These are phyloP conservation scores for Neodiprion lecontei DNA, from an alignment of 1,140 invertebrate species.

Conservation along the genomic window DNA sequence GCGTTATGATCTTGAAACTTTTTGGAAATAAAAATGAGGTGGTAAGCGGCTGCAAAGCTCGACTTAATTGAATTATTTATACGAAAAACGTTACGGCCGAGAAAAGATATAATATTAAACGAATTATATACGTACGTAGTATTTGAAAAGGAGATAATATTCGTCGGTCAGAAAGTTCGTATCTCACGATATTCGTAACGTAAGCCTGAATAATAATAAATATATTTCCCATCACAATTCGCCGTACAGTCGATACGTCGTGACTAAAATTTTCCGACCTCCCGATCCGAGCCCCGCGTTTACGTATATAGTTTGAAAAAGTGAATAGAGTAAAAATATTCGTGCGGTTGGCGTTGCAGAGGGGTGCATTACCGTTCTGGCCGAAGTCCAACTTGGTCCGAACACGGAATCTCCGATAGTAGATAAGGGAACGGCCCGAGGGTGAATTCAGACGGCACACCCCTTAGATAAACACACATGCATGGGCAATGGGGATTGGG, in stretches of 20 bases:
- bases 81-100: too few relatives aligned
- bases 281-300: too few relatives aligned
- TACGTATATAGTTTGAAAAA: neutral
- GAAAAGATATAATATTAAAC: too few relatives aligned
- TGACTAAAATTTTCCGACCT: too few relatives aligned
- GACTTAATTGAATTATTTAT: neutral
- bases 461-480: slow-evolving; percentile 24
- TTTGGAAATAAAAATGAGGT: slow-evolving; percentile 7
- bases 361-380: slow-evolving; percentile 50
- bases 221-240: too few relatives aligned
- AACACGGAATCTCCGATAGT: slow-evolving; percentile 40
- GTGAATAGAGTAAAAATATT: neutral
- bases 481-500: neutral
- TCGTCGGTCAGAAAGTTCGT: too few relatives aligned
- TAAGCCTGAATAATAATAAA: too few relatives aligned
- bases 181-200: too few relatives aligned
- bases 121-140: too few relatives aligned
- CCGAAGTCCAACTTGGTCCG: slow-evolving; percentile 34
- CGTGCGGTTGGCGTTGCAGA: slow-evolving; percentile 15
- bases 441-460: slow-evolving; percentile 10
- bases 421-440: slow-evolving; percentile 35
- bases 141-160: too few relatives aligned
- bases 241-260: too few relatives aligned
- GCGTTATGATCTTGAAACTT: neutral
- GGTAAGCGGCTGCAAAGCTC: neutral